phyloP scores from a whole-genome alignment of 2,797 vertebrate genomes.

The Microcaecilia unicolor region DNA sequence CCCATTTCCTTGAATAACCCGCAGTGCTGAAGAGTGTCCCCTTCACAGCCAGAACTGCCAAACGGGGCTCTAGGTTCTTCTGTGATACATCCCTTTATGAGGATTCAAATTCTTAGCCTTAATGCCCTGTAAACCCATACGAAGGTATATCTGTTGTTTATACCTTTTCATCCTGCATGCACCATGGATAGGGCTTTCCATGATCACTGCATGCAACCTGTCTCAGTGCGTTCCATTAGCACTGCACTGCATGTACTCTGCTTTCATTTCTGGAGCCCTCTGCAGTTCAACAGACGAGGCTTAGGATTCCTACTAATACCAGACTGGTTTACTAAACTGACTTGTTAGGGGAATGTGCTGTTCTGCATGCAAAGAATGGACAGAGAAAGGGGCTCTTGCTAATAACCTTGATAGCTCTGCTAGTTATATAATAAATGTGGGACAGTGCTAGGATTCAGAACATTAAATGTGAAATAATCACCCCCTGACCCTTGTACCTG shows the following conservation, averaged over 20 bases:
- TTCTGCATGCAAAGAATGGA: too few species aligned
- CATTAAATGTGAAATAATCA: too few species aligned
- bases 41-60: conserved; percentile 96
- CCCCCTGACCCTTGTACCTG: too few species aligned
- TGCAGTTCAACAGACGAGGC: too few species aligned
- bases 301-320: too few species aligned
- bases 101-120: conserved; percentile 92
- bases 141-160: conserved; percentile 23
- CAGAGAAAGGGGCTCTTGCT: too few species aligned
- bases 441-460: too few species aligned
- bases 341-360: too few species aligned
- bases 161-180: background rate
- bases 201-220: conserved; percentile 8
- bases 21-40: conserved; percentile 96
- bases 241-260: conserved; percentile 3
- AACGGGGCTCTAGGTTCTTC: conserved; percentile 96
- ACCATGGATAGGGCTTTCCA: background rate
- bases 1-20: conserved; percentile 25
- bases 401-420: too few species aligned
- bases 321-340: too few species aligned
- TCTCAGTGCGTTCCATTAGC: background rate
- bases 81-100: conserved; percentile 92
- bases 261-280: background rate
- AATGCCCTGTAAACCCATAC: conserved; percentile 38
- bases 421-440: too few species aligned